Evolutionary conservation across 2,113 vertebrate genomes (phyloP).

Genomic region (Psittacula cyanocephala): DNA sequence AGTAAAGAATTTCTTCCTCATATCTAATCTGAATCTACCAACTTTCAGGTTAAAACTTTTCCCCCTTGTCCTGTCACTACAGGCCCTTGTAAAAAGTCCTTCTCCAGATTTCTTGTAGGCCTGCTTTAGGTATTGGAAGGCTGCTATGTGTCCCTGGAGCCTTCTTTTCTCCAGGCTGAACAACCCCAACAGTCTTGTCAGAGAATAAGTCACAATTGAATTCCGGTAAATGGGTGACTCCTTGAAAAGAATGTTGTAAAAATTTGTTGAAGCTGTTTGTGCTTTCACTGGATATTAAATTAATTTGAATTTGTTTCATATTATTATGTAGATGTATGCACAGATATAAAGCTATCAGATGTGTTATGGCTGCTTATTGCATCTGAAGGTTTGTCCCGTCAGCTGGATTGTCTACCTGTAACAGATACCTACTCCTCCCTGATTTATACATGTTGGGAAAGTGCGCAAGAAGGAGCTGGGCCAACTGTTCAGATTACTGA

Average conservation of each 20-base stretch:
- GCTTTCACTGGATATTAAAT: background rate
- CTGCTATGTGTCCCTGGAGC: background rate
- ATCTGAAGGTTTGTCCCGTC: background rate
- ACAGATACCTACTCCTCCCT: background rate
- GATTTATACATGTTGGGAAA: background rate
- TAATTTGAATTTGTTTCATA: fast-evolving
- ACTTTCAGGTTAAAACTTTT: background rate
- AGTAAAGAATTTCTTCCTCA: background rate
- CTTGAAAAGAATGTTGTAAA: background rate
- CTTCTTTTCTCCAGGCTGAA: background rate
- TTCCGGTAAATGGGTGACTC: background rate
- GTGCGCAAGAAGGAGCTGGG: background rate
- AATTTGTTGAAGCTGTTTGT: background rate
- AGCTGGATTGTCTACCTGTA: background rate
- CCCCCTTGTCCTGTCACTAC: background rate
- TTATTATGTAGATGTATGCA: background rate
- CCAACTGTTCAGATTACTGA: background rate
- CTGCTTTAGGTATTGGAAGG: background rate
- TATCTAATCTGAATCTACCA: background rate
- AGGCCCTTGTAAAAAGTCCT: background rate
- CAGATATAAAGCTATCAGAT: background rate
- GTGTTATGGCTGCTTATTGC: background rate
- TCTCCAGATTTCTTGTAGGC: background rate
- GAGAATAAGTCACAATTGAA: background rate
- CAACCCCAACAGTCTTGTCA: background rate